phyloP scores from a whole-genome alignment of 2,797 vertebrate species.

The Danionella dracula region DNA sequence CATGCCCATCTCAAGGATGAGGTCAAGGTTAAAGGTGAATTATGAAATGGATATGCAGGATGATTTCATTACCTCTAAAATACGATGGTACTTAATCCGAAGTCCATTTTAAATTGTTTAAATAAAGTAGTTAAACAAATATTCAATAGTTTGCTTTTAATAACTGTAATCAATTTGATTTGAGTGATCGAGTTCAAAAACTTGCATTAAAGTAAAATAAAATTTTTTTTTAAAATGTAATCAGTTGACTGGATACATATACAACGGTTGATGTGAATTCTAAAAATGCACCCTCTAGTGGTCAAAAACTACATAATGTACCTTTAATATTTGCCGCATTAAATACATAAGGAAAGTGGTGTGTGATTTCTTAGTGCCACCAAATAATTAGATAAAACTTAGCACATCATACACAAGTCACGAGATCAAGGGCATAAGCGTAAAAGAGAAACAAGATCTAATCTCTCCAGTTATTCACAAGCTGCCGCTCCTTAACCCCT shows the following conservation, averaged over 20 bases:
- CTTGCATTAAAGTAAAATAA: too few relatives aligned
- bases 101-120: too few relatives aligned
- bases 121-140: too few relatives aligned
- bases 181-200: too few relatives aligned
- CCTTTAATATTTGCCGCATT: too few relatives aligned
- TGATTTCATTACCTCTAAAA: neutral
- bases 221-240: too few relatives aligned
- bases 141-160: too few relatives aligned
- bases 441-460: neutral
- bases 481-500: neutral
- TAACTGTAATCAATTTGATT: too few relatives aligned
- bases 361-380: neutral
- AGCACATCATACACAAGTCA: neutral
- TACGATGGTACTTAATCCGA: neutral
- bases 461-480: conserved; percentile 8
- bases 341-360: neutral
- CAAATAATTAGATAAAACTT: conserved; percentile 10
- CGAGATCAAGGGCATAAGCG: neutral
- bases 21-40: conserved; percentile 10
- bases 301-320: neutral
- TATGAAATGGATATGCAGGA: neutral
- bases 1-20: neutral
- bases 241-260: too few relatives aligned
- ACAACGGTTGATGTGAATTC: too few relatives aligned
- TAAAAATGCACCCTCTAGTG: too few relatives aligned